Percentiles rank a stretch among this genome's conserved stretches.
phyloP scores from a whole-genome alignment of 2,797 vertebrate genomes.

The Sorex maritimensis region DNA sequence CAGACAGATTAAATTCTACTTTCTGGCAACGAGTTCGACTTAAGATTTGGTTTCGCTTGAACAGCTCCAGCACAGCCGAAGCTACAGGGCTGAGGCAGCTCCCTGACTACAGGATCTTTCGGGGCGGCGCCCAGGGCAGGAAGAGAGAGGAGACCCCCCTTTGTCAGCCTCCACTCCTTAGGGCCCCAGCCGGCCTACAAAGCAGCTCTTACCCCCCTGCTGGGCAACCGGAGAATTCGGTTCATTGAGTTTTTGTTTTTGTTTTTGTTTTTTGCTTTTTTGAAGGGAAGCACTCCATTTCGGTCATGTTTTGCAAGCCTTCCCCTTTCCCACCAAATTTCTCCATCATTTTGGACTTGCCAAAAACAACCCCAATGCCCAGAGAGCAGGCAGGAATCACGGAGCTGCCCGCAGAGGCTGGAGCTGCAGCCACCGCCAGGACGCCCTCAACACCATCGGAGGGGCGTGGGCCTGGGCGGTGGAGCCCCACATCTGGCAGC shows the following conservation, averaged over 20 bases:
- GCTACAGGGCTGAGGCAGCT: not conserved
- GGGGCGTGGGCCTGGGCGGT: no score
- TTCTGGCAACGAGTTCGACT: conserved; percentile 26
- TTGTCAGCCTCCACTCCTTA: rapidly evolving
- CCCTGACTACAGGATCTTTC: not conserved
- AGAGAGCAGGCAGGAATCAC: conserved; percentile 4
- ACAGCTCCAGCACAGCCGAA: not conserved
- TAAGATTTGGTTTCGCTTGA: conserved; percentile 54
- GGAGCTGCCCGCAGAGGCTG: not conserved
- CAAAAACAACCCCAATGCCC: conserved; percentile 27
- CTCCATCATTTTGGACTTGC: conserved; percentile 54
- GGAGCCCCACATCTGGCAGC: not conserved
- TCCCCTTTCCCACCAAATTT: conserved; percentile 66
- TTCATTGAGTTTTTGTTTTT: not conserved
- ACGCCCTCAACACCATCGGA: not conserved
- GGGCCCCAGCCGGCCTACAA: rapidly evolving
- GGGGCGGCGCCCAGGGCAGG: no score
- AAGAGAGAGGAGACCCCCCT: not conserved
- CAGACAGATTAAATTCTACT: conserved; percentile 14
- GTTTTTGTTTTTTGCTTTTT: no score
- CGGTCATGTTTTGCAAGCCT: conserved; percentile 61
- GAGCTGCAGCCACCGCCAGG: not conserved
- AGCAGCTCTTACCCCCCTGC: no score
- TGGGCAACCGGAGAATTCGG: not conserved
- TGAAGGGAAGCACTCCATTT: conserved; percentile 29